Conservation (phyloP, 2,888 invertebrate species). For the Erpobdella octoculata region DNA sequence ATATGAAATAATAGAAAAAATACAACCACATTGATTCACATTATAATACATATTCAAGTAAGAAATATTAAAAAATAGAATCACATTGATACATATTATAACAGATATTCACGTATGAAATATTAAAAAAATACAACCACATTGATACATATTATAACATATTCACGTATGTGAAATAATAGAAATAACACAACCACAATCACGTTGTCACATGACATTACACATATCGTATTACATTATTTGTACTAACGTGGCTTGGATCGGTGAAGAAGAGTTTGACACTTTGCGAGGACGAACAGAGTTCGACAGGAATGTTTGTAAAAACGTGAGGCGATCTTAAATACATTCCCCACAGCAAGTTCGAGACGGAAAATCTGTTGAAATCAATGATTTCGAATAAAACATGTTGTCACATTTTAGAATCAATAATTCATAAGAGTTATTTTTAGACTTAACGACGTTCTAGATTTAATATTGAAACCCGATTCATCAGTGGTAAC, state of each 20-base stretch:
- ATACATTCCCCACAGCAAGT: constrained; percentile 12
- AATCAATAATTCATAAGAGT: no score
- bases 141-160: no score
- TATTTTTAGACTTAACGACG: no score
- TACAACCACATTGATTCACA: not conserved
- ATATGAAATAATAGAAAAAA: no score
- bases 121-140: not conserved
- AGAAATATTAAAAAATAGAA: no score
- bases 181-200: not conserved
- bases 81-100: not conserved
- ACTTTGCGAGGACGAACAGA: not conserved
- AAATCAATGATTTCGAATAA: not conserved
- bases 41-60: no score
- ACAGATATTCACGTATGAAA: not conserved
- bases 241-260: not conserved
- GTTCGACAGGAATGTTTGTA: not conserved
- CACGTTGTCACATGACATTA: no score
- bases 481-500: no score
- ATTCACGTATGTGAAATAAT: no score
- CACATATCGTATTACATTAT: not conserved
- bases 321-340: not conserved
- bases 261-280: not conserved
- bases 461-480: no score
- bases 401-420: no score
- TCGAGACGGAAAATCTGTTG: not conserved